Evolutionary conservation across 2,797 vertebrate species (phyloP), one percentile per base, ranked within the genome.

Genomic region (Falco columbarius): DNA sequence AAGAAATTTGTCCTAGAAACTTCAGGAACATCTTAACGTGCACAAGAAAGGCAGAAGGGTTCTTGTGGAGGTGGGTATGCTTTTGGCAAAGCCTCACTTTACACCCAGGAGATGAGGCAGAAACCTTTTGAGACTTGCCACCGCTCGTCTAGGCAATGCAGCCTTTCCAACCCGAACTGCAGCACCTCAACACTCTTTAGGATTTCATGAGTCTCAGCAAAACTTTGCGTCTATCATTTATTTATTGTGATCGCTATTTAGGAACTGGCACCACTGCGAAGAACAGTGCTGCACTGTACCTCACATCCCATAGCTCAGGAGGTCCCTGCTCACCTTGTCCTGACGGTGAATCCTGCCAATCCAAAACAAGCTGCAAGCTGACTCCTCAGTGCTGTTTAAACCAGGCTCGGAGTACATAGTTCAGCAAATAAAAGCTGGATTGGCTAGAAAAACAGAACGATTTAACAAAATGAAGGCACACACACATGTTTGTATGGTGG

Each of bases 261-360:
- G 47, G 66, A 82, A 38, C 30, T 82, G 42, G 29, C 46, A 40
- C 13, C 56, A 46, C 24, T 20, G 36, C 36, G 20, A 70, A 26
- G 49, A 54, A 16, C 22, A 70, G 52, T 3, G 2, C 74, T 40
- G 27, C 23, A 59, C 18, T 1, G 0, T 14, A 52, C 16, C 47
- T 79, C 46, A 16, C 32, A 27, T 49, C 26, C 32, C 23, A 1
- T 15, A 52, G 49, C 27, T 76, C 86, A 26, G 63, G 14, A 10
- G 20, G n/a, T 22, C 74, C 8, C 36, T 56, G 36, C 34, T 42
- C 16, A 18, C 12, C 9, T 23, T 59, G 30, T 63, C 67, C 56
- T 38, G 66, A 72, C 0, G 0, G 32, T 36, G 63, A 79, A 71
- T 66, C 51, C 38, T 63, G 32, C 29, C 0, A 0, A n/a, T 49